Conservation (phyloP, 2,113 vertebrate genomes). For the Triplophysa rosa region DNA sequence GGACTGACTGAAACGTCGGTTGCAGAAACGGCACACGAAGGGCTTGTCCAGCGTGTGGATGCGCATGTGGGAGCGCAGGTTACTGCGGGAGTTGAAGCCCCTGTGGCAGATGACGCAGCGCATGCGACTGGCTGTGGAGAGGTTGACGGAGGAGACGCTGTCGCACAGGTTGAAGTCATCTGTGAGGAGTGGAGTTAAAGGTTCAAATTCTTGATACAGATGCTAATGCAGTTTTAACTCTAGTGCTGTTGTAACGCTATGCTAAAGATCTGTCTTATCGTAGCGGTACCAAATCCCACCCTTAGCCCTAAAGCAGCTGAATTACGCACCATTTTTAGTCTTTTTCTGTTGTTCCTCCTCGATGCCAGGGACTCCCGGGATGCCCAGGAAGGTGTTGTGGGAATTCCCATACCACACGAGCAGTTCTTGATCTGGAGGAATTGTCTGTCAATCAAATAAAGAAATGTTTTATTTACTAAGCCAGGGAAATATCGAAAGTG, state of each 20-base stretch:
- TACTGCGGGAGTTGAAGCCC: conserved; percentile 93
- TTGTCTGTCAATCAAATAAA: conserved; percentile 76
- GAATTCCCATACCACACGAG: conserved; percentile 97
- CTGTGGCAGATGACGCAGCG: conserved; percentile 91
- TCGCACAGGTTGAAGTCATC: conserved; percentile 89
- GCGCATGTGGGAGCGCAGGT: conserved; percentile 91
- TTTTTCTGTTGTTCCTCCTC: conserved; percentile 94
- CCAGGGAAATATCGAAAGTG: too few species aligned
- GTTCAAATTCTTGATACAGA: not conserved
- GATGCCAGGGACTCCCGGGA: conserved; percentile 89
- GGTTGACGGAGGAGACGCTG: conserved; percentile 51
- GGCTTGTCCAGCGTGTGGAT: conserved; percentile 94
- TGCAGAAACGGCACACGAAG: conserved; percentile 87
- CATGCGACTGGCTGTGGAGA: conserved; percentile 77
- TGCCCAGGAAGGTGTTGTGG: conserved; percentile 94
- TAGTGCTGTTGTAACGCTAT: not conserved
- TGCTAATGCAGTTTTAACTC: conserved; percentile 5
- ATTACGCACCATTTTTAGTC: conserved; percentile 82
- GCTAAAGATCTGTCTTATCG: conserved; percentile 8
- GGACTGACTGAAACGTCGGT: conserved; percentile 89
- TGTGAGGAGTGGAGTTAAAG: conserved; percentile 55
- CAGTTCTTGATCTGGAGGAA: conserved; percentile 95
- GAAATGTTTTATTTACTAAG: not conserved
- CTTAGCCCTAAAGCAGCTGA: not conserved
- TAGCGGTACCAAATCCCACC: not conserved